These are phyloP conservation scores for Palythoa caribaeorum DNA, from an alignment of 92 coral and sea anemone genomes.

Conservation along the genomic window DNA sequence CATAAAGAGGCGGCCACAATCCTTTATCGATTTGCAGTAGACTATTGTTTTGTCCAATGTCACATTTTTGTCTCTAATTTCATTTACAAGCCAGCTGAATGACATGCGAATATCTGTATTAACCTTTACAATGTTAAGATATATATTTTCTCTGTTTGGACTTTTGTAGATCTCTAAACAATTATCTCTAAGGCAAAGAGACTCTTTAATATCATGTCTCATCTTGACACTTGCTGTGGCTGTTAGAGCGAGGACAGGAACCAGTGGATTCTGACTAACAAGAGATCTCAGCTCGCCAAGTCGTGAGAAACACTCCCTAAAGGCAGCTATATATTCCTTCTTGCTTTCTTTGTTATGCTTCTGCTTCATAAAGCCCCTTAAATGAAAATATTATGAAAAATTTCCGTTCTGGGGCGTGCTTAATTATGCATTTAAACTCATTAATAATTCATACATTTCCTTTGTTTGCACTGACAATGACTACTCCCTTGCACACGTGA, in stretches of 20 bases:
- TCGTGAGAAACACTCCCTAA: conserved; percentile 59
- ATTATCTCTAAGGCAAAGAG: conserved; percentile 7
- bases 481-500: no score
- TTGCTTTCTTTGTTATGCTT: conserved; percentile 28
- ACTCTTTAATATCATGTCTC: conserved; percentile 10
- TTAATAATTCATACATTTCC: no score
- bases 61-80: neutral
- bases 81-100: conserved; percentile 13
- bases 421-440: no score
- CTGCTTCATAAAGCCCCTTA: conserved; percentile 2
- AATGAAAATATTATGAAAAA: conserved; percentile 15
- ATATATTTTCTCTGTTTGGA: conserved; percentile 15
- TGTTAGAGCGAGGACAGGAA: conserved; percentile 64
- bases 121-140: neutral
- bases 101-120: neutral
- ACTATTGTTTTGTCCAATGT: neutral
- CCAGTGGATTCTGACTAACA: conserved; percentile 35
- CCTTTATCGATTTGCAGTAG: no score
- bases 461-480: no score
- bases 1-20: no score
- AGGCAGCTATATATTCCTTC: conserved; percentile 54
- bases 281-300: conserved; percentile 56
- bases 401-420: no score
- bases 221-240: conserved; percentile 35
- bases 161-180: conserved; percentile 11